phyloP scores from a whole-genome alignment of 2,888 invertebrate genomes.

The Agrotis exclamationis region DNA sequence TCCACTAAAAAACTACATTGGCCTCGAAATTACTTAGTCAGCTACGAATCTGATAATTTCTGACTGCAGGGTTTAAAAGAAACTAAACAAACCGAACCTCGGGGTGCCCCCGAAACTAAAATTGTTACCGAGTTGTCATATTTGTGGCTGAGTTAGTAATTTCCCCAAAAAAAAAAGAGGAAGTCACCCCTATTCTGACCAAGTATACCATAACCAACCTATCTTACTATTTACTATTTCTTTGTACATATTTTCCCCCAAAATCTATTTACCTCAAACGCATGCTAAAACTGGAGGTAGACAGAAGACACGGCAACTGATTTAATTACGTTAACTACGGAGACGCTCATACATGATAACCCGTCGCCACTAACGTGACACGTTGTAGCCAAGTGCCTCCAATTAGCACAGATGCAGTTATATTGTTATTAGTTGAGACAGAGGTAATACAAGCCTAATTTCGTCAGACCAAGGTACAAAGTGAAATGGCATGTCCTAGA shows the following conservation, averaged over 20 bases:
- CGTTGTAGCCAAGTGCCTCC: constrained; percentile 26
- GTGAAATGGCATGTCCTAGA: background rate
- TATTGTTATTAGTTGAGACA: constrained; percentile 31
- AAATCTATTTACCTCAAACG: background rate
- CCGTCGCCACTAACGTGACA: constrained; percentile 38
- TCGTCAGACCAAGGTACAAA: background rate
- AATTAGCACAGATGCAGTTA: constrained; percentile 53
- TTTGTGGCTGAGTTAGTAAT: no score
- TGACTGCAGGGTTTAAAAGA: no score
- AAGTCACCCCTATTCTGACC: no score
- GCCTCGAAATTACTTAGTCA: no score
- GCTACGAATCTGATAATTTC: no score
- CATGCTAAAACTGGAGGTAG: constrained; percentile 9
- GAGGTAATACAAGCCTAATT: constrained; percentile 10
- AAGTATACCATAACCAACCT: background rate
- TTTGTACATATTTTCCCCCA: background rate
- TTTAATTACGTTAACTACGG: constrained; percentile 45
- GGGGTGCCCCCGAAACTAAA: no score
- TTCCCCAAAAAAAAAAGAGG: no score
- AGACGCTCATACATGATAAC: constrained; percentile 39
- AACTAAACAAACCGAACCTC: no score
- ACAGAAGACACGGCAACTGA: constrained; percentile 29
- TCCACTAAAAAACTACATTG: no score
- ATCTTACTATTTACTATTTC: no score
- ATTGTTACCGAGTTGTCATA: no score